These are phyloP conservation scores for Littorina saxatilis DNA, from an alignment of 1,140 invertebrate species.

Conservation along the genomic window DNA sequence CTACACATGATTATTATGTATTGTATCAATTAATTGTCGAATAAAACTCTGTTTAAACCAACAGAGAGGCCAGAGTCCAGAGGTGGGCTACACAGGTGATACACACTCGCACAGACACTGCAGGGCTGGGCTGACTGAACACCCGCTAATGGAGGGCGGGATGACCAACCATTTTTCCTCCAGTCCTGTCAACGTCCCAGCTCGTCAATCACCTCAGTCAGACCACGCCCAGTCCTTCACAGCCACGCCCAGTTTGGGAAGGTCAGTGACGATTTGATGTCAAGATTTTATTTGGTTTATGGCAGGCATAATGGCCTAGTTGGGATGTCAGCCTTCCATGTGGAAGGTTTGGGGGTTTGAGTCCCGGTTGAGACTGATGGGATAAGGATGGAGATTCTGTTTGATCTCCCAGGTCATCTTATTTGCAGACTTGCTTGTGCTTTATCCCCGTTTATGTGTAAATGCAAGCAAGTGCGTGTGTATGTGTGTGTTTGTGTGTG, in stretches of 20 bases:
- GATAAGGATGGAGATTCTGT: not conserved
- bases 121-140: conserved; percentile 19
- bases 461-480: too few species aligned
- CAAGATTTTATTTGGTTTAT: too few species aligned
- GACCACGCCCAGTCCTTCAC: not conserved
- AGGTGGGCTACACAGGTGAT: not conserved
- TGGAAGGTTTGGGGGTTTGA: too few species aligned
- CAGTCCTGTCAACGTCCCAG: not conserved
- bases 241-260: not conserved
- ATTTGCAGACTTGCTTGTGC: too few species aligned
- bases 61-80: conserved; percentile 22
- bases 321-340: too few species aligned
- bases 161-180: conserved; percentile 40
- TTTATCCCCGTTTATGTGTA: too few species aligned
- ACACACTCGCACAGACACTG: not conserved
- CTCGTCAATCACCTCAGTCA: not conserved
- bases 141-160: conserved; percentile 12
- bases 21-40: too few species aligned
- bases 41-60: too few species aligned
- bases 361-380: not conserved
- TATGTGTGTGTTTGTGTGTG: not conserved
- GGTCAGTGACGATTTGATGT: not conserved
- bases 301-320: too few species aligned
- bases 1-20: too few species aligned
- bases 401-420: too few species aligned